phyloP scores from a whole-genome alignment of 1,140 invertebrate genomes.

The Metopolophium dirhodum region DNA sequence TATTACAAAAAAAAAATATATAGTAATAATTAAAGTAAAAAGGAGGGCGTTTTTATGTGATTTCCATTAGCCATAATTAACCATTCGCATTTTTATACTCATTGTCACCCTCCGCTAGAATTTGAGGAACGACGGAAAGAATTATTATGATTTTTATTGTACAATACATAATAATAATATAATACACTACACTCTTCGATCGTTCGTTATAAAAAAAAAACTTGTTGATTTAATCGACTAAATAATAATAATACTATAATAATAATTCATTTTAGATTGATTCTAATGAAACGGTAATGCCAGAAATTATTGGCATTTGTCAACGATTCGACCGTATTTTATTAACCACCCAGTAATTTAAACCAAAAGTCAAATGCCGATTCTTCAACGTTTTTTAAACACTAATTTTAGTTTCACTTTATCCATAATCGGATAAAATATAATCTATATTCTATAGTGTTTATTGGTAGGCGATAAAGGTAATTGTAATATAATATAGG shows the following conservation, averaged over 20 bases:
- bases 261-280: not conserved
- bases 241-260: not conserved
- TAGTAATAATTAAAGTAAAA: not conserved
- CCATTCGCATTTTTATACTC: not conserved
- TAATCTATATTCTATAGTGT: not conserved
- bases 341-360: not conserved
- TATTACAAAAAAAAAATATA: not conserved
- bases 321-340: not conserved
- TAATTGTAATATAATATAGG: no score
- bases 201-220: not conserved
- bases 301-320: conserved; percentile 7
- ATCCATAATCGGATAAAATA: not conserved
- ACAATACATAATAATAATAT: not conserved
- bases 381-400: not conserved
- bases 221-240: conserved; percentile 35
- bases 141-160: conserved; percentile 27
- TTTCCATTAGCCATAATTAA: conserved; percentile 47
- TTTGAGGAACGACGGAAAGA: conserved; percentile 36
- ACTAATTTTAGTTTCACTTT: not conserved
- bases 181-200: not conserved
- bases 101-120: conserved; percentile 32
- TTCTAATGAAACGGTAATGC: not conserved
- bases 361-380: not conserved
- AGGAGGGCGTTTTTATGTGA: conserved; percentile 21
- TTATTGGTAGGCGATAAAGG: not conserved